phyloP scores from a whole-genome alignment of 1,140 invertebrate species.

The Portunus trituberculatus region DNA sequence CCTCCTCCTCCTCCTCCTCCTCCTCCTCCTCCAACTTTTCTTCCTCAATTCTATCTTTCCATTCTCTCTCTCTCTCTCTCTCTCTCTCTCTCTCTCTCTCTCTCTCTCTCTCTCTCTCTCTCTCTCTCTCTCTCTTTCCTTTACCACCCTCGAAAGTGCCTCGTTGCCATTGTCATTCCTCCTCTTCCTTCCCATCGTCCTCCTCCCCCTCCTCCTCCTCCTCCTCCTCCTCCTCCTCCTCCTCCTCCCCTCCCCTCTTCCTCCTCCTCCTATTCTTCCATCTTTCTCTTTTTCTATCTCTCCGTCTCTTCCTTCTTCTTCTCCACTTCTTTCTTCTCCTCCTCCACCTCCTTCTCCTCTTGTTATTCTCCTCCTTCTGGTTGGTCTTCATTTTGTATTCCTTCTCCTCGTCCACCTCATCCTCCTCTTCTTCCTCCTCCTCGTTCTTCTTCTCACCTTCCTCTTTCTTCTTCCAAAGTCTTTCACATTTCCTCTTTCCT shows the following conservation, averaged over 20 bases:
- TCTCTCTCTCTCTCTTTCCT: conserved; percentile 28
- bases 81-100: too few species aligned
- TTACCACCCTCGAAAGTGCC: not conserved
- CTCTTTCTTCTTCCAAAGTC: not conserved
- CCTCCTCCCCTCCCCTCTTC: not conserved
- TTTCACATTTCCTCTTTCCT: not conserved
- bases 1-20: conserved; percentile 3
- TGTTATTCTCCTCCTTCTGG: not conserved
- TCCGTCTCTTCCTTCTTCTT: not conserved
- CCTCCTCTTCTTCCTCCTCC: not conserved
- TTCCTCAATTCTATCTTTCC: not conserved
- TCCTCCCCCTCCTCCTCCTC: not conserved
- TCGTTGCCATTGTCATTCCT: not conserved
- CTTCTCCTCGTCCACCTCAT: not conserved
- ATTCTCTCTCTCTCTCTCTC: too few species aligned
- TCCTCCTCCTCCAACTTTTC: not conserved
- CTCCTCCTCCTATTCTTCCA: not conserved
- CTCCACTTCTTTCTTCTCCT: not conserved
- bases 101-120: conserved; percentile 15
- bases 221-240: not conserved
- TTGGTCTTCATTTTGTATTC: not conserved
- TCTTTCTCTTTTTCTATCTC: not conserved
- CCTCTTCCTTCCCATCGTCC: not conserved
- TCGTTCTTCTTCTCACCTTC: not conserved
- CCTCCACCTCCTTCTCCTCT: not conserved